These are phyloP conservation scores for Megalurothrips usitatus DNA, from an alignment of 2,888 invertebrate species.

Conservation along the genomic window DNA sequence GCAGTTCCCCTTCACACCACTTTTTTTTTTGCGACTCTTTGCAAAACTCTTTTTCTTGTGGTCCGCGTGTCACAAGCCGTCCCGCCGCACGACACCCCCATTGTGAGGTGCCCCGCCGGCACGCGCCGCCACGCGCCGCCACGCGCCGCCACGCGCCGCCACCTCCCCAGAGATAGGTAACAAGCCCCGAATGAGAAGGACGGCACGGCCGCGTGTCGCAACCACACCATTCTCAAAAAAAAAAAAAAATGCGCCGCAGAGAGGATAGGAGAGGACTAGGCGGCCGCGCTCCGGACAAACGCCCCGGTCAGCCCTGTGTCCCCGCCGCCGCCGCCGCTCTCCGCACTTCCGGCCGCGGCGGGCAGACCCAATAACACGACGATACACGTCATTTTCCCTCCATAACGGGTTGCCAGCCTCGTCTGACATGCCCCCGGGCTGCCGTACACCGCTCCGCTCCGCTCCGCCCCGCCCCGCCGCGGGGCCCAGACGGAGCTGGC, in stretches of 20 bases:
- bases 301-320: too few relatives aligned
- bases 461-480: neutral
- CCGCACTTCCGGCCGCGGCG: too few relatives aligned
- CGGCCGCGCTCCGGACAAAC: too few relatives aligned
- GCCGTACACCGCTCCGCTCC: neutral
- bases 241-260: neutral
- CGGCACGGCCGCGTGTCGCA: too few relatives aligned
- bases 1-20: too few relatives aligned
- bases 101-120: neutral
- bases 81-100: neutral
- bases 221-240: neutral
- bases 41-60: neutral
- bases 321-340: too few relatives aligned
- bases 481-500: neutral
- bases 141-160: neutral
- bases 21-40: neutral
- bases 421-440: too few relatives aligned
- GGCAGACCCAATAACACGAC: too few relatives aligned
- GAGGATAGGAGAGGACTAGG: neutral
- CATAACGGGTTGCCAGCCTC: too few relatives aligned
- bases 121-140: neutral
- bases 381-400: too few relatives aligned
- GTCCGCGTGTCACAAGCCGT: neutral
- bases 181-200: neutral
- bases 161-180: neutral